Conservation (phyloP, 2,797 vertebrate species). For the Xiphorhynchus erythropygius region DNA sequence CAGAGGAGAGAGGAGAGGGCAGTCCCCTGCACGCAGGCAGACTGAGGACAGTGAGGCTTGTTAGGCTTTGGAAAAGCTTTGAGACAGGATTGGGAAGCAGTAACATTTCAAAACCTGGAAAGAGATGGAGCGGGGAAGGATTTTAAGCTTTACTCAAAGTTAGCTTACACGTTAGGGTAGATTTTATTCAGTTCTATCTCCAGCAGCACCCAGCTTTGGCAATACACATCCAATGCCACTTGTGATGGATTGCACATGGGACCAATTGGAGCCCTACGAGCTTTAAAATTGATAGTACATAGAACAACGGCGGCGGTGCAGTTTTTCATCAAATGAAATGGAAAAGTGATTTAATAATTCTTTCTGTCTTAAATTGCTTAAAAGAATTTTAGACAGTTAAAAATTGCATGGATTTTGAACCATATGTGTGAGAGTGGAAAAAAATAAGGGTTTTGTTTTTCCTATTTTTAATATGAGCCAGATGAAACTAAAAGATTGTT, state of each 20-base stretch:
- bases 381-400: conserved; percentile 85
- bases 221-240: conserved; percentile 79
- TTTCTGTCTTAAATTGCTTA: conserved; percentile 84
- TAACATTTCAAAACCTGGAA: background rate
- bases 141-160: conserved; percentile 71
- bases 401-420: conserved; percentile 84
- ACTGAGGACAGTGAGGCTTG: fast-evolving
- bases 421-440: conserved; percentile 87
- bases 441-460: conserved; percentile 85
- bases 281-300: conserved; percentile 84
- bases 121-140: background rate
- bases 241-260: conserved; percentile 83
- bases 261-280: conserved; percentile 84
- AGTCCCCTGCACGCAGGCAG: background rate
- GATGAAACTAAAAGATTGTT: conserved; percentile 90
- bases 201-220: conserved; percentile 54
- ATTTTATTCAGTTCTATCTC: conserved; percentile 70
- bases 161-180: conserved; percentile 41
- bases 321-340: conserved; percentile 90
- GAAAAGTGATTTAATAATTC: conserved; percentile 85
- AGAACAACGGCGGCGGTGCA: conserved; percentile 80
- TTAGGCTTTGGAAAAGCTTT: background rate
- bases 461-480: conserved; percentile 86
- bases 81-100: background rate
- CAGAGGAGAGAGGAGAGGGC: background rate